Base-by-base conservation (phyloP, 2,888 invertebrate species). In the Helicoverpa assulta region DNA sequence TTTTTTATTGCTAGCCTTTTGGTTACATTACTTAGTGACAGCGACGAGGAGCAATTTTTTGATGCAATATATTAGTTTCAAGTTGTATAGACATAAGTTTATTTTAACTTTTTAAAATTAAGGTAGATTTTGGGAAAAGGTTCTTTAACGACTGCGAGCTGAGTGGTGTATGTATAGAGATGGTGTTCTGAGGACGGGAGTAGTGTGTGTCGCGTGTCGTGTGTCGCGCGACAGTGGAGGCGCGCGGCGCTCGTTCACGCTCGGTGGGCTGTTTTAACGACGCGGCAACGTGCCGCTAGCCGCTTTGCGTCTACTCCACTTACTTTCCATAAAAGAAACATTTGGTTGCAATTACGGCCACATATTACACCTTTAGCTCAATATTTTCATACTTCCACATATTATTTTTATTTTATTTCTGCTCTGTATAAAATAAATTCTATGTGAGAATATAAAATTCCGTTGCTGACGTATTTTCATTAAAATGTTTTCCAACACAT, bases 181-280 rank as follows among this genome's bases (percentile, higher is more conserved):
- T 16, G 43, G 16, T 16, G 5, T 8, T 51, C n/a, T 51, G 18
- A 51, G 51, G 5, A 18, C n/a, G n/a, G 51, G 16, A 43, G 8
- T 12, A 33, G 16, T 26, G 26, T 26, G 26, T 26, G 26, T 26
- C 51, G 51, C 14, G 18, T 33, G 4, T 33, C 40, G 70, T 1
- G 7, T 21, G 37, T 19, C 52, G 60, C 33, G 10, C 5, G 37
- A 5, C 43, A 8, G n/a, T 61, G 83, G 47, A 33, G n/a, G 0
- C 16, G 8, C 6, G 3, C 26, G 40, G 47, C n/a, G 54, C 58
- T 62, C 40, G 72, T 75, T 83, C 61, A 76, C 82, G 83, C 81
- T 76, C 73, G 52, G 73, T 78, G 76, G 71, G 68, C 79, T 81
- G 73, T 79, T 81, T 81, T 82, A 82, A 82, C 82, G 82, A 82